A percentile compares a stretch with the other conserved stretches of the same genome.
phyloP scores from a whole-genome alignment of 2,797 vertebrate genomes.

The Mormyrus hasselquistii region DNA sequence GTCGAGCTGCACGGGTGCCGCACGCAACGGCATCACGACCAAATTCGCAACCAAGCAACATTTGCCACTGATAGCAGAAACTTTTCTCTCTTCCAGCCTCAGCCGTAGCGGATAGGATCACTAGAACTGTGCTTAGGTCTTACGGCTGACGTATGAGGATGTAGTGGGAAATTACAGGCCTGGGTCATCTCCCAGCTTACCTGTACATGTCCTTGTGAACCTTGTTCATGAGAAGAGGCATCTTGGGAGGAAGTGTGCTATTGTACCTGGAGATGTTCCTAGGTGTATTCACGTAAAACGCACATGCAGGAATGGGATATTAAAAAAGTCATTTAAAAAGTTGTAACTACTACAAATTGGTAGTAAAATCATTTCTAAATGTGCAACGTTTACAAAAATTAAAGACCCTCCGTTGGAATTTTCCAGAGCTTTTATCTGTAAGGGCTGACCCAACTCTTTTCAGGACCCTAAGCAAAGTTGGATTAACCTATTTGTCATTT shows the following conservation, averaged over 20 bases:
- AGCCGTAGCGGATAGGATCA: neutral
- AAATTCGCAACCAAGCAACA: neutral
- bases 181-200: conserved; percentile 56
- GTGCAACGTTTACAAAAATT: neutral
- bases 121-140: neutral
- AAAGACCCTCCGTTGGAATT: neutral
- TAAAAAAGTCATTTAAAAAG: neutral
- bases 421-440: neutral
- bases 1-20: conserved; percentile 54
- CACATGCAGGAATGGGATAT: conserved; percentile 14
- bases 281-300: conserved; percentile 43
- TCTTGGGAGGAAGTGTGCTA: conserved; percentile 77
- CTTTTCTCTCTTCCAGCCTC: neutral
- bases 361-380: neutral
- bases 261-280: conserved; percentile 70
- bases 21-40: conserved; percentile 17
- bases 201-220: conserved; percentile 67
- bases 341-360: neutral
- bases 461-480: neutral
- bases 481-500: neutral
- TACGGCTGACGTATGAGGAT: neutral
- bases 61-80: neutral
- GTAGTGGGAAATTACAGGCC: neutral
- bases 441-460: neutral
- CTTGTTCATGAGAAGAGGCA: conserved; percentile 77